phyloP scores from a whole-genome alignment of 2,797 vertebrate species.

The Macropus fuliginosus region DNA sequence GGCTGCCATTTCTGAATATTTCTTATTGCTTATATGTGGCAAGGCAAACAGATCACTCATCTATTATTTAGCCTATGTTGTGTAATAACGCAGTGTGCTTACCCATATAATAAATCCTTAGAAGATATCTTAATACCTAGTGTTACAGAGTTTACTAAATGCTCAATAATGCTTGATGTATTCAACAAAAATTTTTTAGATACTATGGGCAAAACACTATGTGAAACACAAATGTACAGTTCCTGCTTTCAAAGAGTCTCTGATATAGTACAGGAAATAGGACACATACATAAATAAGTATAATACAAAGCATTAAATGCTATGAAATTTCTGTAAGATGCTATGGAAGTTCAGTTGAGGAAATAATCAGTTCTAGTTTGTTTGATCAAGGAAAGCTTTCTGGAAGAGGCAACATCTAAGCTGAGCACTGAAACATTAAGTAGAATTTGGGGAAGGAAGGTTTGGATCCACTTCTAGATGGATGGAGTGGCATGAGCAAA shows the following conservation, averaged over 20 bases:
- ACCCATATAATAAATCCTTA: not conserved
- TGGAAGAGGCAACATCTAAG: not conserved
- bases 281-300: not conserved
- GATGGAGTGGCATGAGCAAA: not conserved
- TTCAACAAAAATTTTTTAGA: not conserved
- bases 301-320: not conserved
- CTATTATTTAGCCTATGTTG: not conserved
- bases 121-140: not conserved
- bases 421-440: not conserved
- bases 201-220: not conserved
- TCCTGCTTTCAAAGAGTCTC: not conserved
- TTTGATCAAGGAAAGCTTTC: not conserved
- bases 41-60: not conserved
- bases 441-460: not conserved
- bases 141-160: not conserved
- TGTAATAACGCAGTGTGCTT: not conserved
- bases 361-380: not conserved
- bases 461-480: not conserved
- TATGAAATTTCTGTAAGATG: not conserved
- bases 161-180: not conserved
- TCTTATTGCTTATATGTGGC: not conserved
- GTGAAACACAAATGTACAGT: not conserved
- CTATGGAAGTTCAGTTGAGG: not conserved
- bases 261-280: not conserved
- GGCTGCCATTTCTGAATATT: not conserved